phyloP scores from a whole-genome alignment of 2,888 invertebrate genomes.

The Gandaritis pyraliata region DNA sequence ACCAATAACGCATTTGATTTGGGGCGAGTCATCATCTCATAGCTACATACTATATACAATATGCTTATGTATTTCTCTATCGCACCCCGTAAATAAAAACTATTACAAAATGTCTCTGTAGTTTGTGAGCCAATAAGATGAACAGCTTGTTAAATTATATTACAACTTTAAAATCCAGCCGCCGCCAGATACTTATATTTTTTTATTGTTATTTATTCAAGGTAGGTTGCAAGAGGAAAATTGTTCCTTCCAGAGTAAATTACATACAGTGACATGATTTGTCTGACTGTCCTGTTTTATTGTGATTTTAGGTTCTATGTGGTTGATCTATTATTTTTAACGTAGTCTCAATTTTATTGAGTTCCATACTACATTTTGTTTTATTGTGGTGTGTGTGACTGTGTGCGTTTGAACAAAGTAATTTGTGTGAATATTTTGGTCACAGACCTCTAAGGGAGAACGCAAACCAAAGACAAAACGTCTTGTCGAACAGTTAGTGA shows the following conservation, averaged over 20 bases:
- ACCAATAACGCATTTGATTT: neutral
- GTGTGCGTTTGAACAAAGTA: slow-evolving; percentile 18
- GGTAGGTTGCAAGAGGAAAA: slow-evolving; percentile 41
- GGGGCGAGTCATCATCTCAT: neutral
- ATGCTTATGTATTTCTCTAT: no score
- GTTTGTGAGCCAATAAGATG: no score
- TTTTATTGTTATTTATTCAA: slow-evolving; percentile 7
- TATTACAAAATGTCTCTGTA: no score
- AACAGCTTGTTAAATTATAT: neutral
- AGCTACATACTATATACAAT: no score
- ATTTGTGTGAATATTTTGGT: slow-evolving; percentile 22
- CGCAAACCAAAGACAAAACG: no score
- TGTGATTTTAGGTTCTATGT: slow-evolving; percentile 44
- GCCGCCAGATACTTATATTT: neutral
- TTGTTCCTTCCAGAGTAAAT: slow-evolving; percentile 50
- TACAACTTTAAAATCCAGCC: no score
- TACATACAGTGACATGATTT: slow-evolving; percentile 48
- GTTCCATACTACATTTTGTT: slow-evolving; percentile 34
- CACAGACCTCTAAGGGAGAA: no score
- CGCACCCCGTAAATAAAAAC: no score
- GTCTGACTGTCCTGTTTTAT: slow-evolving; percentile 43
- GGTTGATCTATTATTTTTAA: slow-evolving; percentile 38
- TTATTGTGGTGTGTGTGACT: slow-evolving; percentile 27
- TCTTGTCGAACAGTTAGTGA: no score
- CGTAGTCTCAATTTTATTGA: slow-evolving; percentile 37